Conservation (phyloP, 2,888 invertebrate species). For the Drepanosiphum platanoidis region DNA sequence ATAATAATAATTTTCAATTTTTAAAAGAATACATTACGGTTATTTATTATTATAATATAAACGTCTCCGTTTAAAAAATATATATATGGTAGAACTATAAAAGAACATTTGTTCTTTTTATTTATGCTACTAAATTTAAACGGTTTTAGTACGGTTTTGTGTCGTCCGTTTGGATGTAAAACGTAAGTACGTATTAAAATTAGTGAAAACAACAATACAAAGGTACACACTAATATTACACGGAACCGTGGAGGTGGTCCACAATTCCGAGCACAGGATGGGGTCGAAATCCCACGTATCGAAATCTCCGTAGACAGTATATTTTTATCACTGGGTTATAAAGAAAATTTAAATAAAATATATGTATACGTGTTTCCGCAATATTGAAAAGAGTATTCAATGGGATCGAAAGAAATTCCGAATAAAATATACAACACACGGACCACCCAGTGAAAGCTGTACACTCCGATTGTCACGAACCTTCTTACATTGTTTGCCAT, state of each 20-base stretch:
- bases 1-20: neutral
- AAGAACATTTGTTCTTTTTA: neutral
- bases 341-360: slow-evolving; percentile 45
- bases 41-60: neutral
- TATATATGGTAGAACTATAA: neutral
- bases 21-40: neutral
- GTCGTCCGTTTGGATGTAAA: neutral
- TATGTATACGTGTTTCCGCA: slow-evolving; percentile 8
- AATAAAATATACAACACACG: slow-evolving; percentile 2
- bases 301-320: slow-evolving; percentile 9
- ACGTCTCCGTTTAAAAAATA: neutral
- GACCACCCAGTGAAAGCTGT: slow-evolving; percentile 34
- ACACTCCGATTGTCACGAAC: slow-evolving; percentile 50
- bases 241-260: slow-evolving; percentile 21
- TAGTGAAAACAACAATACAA: slow-evolving; percentile 13
- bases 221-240: neutral
- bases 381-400: slow-evolving; percentile 30
- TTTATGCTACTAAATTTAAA: slow-evolving; percentile 4
- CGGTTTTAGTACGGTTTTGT: neutral
- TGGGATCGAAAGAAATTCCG: slow-evolving; percentile 24
- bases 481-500: slow-evolving; percentile 43
- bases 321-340: slow-evolving; percentile 35
- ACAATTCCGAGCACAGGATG: slow-evolving; percentile 22
- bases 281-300: slow-evolving; percentile 39
- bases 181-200: neutral